phyloP scores from a whole-genome alignment of 2,888 invertebrate genomes.

The Sinodicranocentrus sp. region DNA sequence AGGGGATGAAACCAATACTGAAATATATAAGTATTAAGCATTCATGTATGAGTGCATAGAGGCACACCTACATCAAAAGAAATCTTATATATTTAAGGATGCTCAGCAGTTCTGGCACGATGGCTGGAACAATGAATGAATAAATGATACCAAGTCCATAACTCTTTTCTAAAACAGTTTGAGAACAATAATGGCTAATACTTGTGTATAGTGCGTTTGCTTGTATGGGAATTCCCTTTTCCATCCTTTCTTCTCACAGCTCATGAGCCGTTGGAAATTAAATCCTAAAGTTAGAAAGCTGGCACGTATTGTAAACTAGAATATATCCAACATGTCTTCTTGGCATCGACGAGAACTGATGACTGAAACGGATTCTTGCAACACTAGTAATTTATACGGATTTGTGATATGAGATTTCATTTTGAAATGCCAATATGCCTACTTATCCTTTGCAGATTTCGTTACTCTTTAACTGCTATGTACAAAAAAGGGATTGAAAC shows the following conservation, averaged over 20 bases:
- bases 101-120: constrained; percentile 55
- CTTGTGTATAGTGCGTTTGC: constrained; percentile 1
- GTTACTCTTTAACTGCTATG: background rate
- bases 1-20: too few species aligned
- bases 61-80: too few species aligned
- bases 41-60: too few species aligned
- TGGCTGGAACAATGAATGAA: constrained; percentile 64
- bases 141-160: constrained; percentile 64
- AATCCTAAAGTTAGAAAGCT: constrained; percentile 54
- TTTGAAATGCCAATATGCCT: too few species aligned
- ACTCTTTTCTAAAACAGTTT: constrained; percentile 59
- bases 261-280: constrained; percentile 40
- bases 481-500: too few species aligned
- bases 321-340: constrained; percentile 42
- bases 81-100: constrained; percentile 34
- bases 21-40: too few species aligned
- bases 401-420: background rate
- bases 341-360: constrained; percentile 41
- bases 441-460: too few species aligned
- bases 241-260: constrained; percentile 7
- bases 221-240: constrained; percentile 1
- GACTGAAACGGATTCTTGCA: constrained; percentile 20
- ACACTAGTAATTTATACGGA: constrained; percentile 19
- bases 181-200: constrained; percentile 63
- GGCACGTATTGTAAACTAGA: constrained; percentile 62